Base-by-base conservation (phyloP, 2,113 vertebrate genomes). In the Clupea harengus region DNA sequence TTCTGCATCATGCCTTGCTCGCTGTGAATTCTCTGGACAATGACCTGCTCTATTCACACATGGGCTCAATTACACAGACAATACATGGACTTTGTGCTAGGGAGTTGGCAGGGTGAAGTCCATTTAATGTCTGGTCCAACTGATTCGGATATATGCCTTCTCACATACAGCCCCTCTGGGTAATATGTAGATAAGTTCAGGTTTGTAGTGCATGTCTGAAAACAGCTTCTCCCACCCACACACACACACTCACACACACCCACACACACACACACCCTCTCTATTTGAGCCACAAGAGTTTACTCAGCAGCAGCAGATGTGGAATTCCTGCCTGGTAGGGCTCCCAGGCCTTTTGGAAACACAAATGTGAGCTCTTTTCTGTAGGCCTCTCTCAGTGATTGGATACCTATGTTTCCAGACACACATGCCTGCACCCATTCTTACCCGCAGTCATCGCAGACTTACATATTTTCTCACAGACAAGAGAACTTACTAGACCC, bases 221-320 rank as follows among this genome's bases (percentile, higher is more conserved):
- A 39, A 39, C 39, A 39, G 39, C 39, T 17, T 20, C 54, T 13
- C 54, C 4, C 54, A 18, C 54, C 4, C 54, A 20, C 72, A 64
- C 86, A 60, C n/a, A 81, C 25, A 28, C 81, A 81, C 45, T 50
- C 46, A 82, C 67, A 18, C 20, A 3, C 15, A 46, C 8, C 18
- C 28, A 3, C 25, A 22, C 86, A 7, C 80, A n/a, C 54, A 0
- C 54, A 1, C 46, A 20, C 50, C 45, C 49, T 57, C 67, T 83
- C 45, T 45, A 86, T 87, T 86, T 87, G 67, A 93, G 91, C 93
- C 92, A 90, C 90, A 88, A 91, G 93, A 91, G 92, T 89, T 93
- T 93, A 93, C 93, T 94, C 93, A 90, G 95, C 94, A 92, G 91
- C 92, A 94, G 92, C 95, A 95, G 94, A 96, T 95, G 95, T 95